Base-by-base conservation (phyloP, 2,113 vertebrate species). In the Cervus canadensis region DNA sequence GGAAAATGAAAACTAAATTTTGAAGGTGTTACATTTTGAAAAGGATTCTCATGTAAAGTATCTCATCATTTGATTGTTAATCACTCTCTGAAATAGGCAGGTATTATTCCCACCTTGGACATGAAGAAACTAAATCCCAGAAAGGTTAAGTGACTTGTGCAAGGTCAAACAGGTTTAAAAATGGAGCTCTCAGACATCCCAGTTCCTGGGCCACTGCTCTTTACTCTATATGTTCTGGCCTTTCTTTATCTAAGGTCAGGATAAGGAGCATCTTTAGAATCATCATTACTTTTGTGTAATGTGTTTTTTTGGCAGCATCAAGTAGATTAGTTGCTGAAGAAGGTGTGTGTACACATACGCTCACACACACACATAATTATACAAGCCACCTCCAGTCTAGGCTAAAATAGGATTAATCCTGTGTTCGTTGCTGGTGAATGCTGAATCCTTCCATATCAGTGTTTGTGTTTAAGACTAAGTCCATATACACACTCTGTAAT, bases 401-500 rank as follows among this genome's bases (percentile, higher is more conserved):
- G 21, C 50, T 62, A 88, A 98, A 96, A 97, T 89, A 95, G 86
- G 94, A 87, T 92, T 92, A 95, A 96, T 94, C 87, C 79, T 57
- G 67, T 87, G 52, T 98, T 98, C 96, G 43, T 95, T 98, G 94
- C 82, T 98, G 85, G 85, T 82, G 83, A 89, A 94, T 95, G 93
- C 89, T 91, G 97, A 97, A 98, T 98, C 85, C 90, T 99, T 98
- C 94, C 87, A 48, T 98, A 98, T 96, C 84, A 67, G 93, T 95
- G 96, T 97, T 98, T 96, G 92, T 98, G 97, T 98, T 98, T 98
- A 99, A 99, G 98, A 99, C 98, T 98, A 99, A 98, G 97, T 98
- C 98, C 83, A 92, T 98, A 98, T 98, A 99, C 98, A 98, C 71
- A 97, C 92, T 98, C 98, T 98, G 98, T 99, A 99, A 99, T 99